Base-by-base conservation (phyloP, 2,113 vertebrate genomes). In the Perca fluviatilis region DNA sequence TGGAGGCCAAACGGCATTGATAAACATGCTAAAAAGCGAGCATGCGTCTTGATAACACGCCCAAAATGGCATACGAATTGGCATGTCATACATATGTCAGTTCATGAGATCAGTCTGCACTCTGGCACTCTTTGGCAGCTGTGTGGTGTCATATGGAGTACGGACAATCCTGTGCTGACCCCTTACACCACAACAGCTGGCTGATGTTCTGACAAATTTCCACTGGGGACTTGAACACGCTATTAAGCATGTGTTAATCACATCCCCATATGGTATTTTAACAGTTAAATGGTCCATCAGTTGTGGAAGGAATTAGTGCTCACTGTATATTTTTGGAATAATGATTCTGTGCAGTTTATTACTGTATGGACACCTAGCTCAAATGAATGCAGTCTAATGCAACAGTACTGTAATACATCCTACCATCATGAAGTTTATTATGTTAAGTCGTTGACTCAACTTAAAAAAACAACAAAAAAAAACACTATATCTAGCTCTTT, bases 131-230 rank as follows among this genome's bases (percentile, higher is more conserved):
- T 74, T 65, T 72, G 74, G 51, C 88, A 92, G 81, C 78, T 89
- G 84, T 66, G 65, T 66, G 43, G 50, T 76, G 81, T 87, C 87
- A 90, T 60, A 70, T 77, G 25, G 40, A 76, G 54, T 47, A 77
- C 64, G 25, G 47, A 79, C 72, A 86, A 81, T 72, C 76, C 63
- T 50, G 74, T 36, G 46, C 47, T 78, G 84, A 83, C 78, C 80
- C 49, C 36, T 78, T 23, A 68, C 74, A 71, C 74, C 79, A 30
- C 67, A 87, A 86, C 88, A 93, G 67, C 90, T 89, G 90, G 77
- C 56, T 85, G 73, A 63, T 79, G 66, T 85, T 74, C 64, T 57
- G 70, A 73, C 63, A 87, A 83, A 91, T 77, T 75, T 74, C 82
- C 83, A 67, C 25, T 3, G 6, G 69, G 53, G 77, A 84, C 78